phyloP scores from a whole-genome alignment of 1,140 invertebrate species.

The Elysia chlorotica region DNA sequence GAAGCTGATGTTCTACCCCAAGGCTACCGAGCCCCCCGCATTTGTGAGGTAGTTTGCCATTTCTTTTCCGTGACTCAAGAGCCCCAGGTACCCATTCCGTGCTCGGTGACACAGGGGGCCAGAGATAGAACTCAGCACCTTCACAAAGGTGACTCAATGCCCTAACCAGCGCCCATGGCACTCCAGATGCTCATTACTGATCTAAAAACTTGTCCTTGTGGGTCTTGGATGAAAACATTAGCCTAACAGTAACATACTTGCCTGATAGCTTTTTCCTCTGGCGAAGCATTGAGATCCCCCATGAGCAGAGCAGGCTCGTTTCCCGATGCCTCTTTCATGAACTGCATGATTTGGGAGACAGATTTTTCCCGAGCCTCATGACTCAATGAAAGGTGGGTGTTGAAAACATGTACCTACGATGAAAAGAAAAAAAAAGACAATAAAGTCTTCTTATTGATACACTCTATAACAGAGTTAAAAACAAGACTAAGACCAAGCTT shows the following conservation, averaged over 20 bases:
- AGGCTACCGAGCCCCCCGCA: too few relatives aligned
- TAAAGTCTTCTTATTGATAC: not conserved
- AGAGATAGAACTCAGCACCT: too few relatives aligned
- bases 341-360: conserved; percentile 34
- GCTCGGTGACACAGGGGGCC: too few relatives aligned
- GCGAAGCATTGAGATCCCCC: conserved; percentile 46
- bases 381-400: conserved; percentile 40
- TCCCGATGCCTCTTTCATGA: conserved; percentile 25
- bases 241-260: conserved; percentile 2
- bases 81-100: too few relatives aligned
- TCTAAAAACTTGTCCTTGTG: not conserved
- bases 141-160: not conserved
- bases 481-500: too few relatives aligned
- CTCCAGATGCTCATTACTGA: not conserved
- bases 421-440: not conserved
- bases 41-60: too few relatives aligned
- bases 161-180: not conserved
- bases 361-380: conserved; percentile 43
- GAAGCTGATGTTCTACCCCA: too few relatives aligned
- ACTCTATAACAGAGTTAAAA: too few relatives aligned
- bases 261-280: conserved; percentile 37
- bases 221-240: too few relatives aligned
- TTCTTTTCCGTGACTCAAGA: too few relatives aligned
- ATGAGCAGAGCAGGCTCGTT: conserved; percentile 29
- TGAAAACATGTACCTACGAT: conserved; percentile 40